Base-by-base conservation (phyloP, 2,888 invertebrate genomes). In the Petrophora chlorosata region DNA sequence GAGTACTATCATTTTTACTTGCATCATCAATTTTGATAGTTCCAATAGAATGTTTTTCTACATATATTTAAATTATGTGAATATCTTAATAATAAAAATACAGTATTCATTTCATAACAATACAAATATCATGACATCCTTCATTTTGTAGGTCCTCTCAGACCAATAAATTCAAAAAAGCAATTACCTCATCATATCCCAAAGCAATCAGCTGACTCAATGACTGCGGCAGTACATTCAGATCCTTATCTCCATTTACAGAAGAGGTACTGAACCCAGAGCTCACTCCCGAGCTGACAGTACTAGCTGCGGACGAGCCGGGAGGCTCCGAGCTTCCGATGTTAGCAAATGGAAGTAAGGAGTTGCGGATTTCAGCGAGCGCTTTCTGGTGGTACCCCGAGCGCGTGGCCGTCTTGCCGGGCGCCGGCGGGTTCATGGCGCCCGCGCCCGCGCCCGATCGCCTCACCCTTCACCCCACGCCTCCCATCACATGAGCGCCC, bases 361-460 rank as follows among this genome's bases (percentile, higher is more conserved):
- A 95, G 82, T 95, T 95, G 67, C 96, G 93, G 74, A 96, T 96
- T 87, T 96, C 95, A 86, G 95, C 95, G 85, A 96, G 92, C 78
- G 96, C 96, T 91, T 96, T 95, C 86, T 95, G 95, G 88, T 95
- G 95, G 88, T 96, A 96, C 90, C 95, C 95, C 90, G 94, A 92
- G 89, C 94, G 93, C 91, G 93, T 92, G 87, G 92, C 92, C 89
- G 93, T 85, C 84, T 91, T 90, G 85, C 88, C 88, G 87, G 90
- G 90, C 84, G 92, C 91, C 85, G 91, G 92, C 83, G 92, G 91
- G 91, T 92, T 92, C 92, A 92, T 92, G 85, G 87, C 92, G 90
- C 91, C 86, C 82, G 79, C 83, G 84, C 83, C 85, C 83, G 91
- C 82, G 83, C 83, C 85, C 82, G 90, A 90, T 91, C 90, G 84